Percentiles rank a stretch among this genome's conserved stretches.
These are phyloP conservation scores for Blomia tropicalis DNA, from an alignment of 2,888 invertebrate genomes.

Conservation along the genomic window DNA sequence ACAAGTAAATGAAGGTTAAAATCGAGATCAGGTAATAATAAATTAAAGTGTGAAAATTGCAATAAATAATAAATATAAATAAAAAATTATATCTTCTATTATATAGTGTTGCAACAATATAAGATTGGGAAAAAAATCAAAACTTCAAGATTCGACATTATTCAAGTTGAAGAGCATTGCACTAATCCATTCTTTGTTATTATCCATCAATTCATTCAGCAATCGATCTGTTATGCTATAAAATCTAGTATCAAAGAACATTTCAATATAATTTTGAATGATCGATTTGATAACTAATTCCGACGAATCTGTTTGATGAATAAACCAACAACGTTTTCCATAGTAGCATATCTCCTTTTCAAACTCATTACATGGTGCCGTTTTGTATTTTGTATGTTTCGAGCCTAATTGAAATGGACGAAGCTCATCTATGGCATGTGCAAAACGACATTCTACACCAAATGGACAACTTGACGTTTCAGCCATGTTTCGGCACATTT, in stretches of 20 bases:
- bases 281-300: neutral
- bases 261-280: neutral
- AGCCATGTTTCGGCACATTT: conserved; percentile 2
- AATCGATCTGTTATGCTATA: neutral
- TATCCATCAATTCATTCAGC: too few species aligned
- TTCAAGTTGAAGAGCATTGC: too few species aligned
- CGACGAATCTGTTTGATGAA: neutral
- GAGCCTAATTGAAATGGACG: neutral
- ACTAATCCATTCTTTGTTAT: too few species aligned
- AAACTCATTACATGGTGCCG: neutral
- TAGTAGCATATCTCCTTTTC: neutral
- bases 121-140: too few species aligned
- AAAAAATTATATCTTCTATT: too few species aligned
- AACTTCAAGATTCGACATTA: too few species aligned
- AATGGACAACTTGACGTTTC: neutral
- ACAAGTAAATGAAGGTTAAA: too few species aligned
- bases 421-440: neutral
- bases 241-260: neutral
- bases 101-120: too few species aligned
- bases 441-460: neutral
- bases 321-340: neutral
- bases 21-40: too few species aligned
- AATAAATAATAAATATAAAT: too few species aligned
- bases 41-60: too few species aligned
- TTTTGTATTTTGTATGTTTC: neutral